Evolutionary conservation across 2,113 vertebrate species (phyloP), one percentile per base, ranked within the genome.

Genomic region (Callochromis pleurospilus): DNA sequence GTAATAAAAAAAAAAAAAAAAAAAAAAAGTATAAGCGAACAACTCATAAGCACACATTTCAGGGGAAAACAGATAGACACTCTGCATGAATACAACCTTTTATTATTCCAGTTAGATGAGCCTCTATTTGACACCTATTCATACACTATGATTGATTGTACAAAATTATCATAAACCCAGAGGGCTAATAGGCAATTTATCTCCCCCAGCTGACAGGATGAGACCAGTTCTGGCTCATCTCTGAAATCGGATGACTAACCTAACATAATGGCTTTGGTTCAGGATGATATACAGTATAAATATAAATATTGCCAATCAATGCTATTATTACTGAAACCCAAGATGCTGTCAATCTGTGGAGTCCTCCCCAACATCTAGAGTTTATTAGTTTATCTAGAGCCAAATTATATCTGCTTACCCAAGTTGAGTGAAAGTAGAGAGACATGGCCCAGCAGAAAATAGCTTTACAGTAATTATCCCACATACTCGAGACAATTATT

Each of bases 141-240:
- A 85, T 68, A 29, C 15, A 14, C 11, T 33, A 3, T 89, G 89
- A 93, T 90, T 92, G 85, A 92, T 90, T 91, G 31, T 60, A 65
- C 53, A 26, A 40, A 88, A 90, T 87, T 80, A 89, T 88, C 85
- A 86, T 89, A 75, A 91, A 84, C 80, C 80, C 77, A 75, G 89
- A 89, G 80, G 87, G 83, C 86, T 90, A 91, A 91, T 56, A 53
- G 85, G 54, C 19, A 45, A 84, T 93, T 85, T 36, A 88, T 90
- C 88, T 86, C 55, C 11, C 17, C 36, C 2, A 31, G 49, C 6
- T 88, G 92, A 90, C 70, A 82, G 82, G 77, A 88, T 11, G 82
- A 62, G 82, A 86, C 42, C 88, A 36, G 40, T 53, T 80, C 68
- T 62, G 89, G 73, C 84, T 90, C 45, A 26, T 58, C 77, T 65